Conservation (phyloP, 2,888 invertebrate genomes). For the Rotaria macrura region DNA sequence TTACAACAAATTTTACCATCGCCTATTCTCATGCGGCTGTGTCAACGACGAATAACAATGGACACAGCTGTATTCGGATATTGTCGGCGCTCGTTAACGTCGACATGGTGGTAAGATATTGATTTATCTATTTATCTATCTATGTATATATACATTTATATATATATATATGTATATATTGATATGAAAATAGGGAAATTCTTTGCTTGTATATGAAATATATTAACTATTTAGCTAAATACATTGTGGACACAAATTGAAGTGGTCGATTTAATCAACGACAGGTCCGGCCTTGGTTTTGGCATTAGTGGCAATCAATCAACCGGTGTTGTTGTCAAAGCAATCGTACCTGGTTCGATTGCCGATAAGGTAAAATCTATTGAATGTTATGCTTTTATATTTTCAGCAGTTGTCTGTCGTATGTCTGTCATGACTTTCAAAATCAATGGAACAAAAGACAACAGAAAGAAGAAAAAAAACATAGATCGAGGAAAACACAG, state of each 20-base stretch:
- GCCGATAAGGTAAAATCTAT: constrained; percentile 22
- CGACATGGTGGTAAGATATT: constrained; percentile 21
- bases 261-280: constrained; percentile 30
- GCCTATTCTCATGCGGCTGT: background rate
- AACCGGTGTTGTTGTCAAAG: constrained; percentile 33
- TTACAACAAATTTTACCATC: background rate
- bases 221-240: constrained; percentile 23
- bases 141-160: no score
- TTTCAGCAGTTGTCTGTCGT: background rate
- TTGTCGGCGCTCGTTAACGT: background rate
- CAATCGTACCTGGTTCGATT: constrained; percentile 28
- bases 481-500: background rate
- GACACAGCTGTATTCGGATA: background rate
- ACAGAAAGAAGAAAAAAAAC: background rate
- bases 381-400: background rate
- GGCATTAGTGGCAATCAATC: constrained; percentile 32
- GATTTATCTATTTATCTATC: no score
- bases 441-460: background rate
- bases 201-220: background rate
- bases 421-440: background rate
- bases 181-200: background rate
- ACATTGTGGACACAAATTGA: constrained; percentile 34
- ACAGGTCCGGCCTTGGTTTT: constrained; percentile 28
- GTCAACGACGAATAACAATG: background rate
- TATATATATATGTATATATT: background rate